Evolutionary conservation across 2,888 invertebrate species (phyloP).

Genomic region (Timema podura): DNA sequence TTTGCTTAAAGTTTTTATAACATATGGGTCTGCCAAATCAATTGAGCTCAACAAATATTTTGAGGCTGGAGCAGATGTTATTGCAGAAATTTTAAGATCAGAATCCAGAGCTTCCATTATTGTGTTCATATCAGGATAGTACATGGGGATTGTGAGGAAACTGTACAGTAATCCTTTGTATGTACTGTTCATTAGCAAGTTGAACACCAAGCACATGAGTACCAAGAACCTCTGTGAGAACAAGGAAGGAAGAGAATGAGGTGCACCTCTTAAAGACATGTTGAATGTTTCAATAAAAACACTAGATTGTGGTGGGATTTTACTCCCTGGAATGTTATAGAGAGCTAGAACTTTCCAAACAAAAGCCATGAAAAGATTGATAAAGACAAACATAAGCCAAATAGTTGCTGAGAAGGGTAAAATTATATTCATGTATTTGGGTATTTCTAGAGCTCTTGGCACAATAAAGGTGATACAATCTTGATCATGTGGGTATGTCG

Average conservation of each 20-base stretch:
- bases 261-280: no score
- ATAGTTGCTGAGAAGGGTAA: not conserved
- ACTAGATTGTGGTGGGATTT: no score
- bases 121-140: conserved; percentile 4
- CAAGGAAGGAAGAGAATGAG: no score
- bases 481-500: not conserved
- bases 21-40: no score
- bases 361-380: not conserved
- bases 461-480: not conserved
- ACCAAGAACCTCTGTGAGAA: conserved; percentile 1
- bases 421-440: conserved; percentile 2
- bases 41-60: no score
- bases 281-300: no score
- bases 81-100: not conserved
- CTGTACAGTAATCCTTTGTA: not conserved
- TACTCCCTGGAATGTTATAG: no score
- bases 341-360: not conserved
- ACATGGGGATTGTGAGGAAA: not conserved
- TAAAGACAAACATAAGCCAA: not conserved
- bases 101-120: not conserved
- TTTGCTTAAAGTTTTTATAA: no score
- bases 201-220: not conserved
- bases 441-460: conserved; percentile 9
- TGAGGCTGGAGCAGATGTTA: no score
- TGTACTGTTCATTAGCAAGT: not conserved